Evolutionary conservation across 2,113 vertebrate species (phyloP).

Genomic region (Ciconia boyciana): DNA sequence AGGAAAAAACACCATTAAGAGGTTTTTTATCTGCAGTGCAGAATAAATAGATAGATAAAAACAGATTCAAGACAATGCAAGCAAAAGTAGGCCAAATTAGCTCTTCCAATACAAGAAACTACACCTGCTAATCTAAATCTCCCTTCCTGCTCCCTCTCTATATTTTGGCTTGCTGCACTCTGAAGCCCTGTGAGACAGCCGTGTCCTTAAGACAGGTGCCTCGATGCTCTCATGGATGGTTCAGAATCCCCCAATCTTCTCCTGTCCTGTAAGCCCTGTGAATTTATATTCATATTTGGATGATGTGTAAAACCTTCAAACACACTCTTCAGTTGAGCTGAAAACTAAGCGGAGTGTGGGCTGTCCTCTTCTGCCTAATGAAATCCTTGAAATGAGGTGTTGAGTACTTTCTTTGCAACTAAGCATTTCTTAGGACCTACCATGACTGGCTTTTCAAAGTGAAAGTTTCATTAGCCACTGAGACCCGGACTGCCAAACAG

Average conservation of each 20-base stretch:
- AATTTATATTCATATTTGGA: not conserved
- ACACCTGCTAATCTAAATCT: not conserved
- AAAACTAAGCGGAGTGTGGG: not conserved
- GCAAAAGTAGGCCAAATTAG: not conserved
- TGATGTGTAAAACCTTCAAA: not conserved
- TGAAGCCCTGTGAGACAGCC: not conserved
- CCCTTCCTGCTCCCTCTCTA: not conserved
- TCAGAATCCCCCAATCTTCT: not conserved
- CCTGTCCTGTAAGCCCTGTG: not conserved
- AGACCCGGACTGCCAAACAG: not conserved
- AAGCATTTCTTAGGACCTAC: not conserved
- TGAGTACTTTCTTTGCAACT: not conserved
- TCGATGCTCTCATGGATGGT: fast-evolving
- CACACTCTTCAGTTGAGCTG: not conserved
- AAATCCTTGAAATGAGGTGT: not conserved
- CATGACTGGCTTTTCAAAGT: not conserved
- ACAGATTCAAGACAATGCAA: not conserved
- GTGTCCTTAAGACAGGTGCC: not conserved
- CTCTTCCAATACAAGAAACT: not conserved
- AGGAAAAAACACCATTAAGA: not conserved
- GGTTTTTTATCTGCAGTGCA: not conserved
- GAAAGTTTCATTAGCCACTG: not conserved
- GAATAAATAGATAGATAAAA: not conserved
- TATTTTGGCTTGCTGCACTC: not conserved
- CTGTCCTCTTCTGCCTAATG: not conserved